phyloP scores from a whole-genome alignment of 2,113 vertebrate species.

The Mungos mungo region DNA sequence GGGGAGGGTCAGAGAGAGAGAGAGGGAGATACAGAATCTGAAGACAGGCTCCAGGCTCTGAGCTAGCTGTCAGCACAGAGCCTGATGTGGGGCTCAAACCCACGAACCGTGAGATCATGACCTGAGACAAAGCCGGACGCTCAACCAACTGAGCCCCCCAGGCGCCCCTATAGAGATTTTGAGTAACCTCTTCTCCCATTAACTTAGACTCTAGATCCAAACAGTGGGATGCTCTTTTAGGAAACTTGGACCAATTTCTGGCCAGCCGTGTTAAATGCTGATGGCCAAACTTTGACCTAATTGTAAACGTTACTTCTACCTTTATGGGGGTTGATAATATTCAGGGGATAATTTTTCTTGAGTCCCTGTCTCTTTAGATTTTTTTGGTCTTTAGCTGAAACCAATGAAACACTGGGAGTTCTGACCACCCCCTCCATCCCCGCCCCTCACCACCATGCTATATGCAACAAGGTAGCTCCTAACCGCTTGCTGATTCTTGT shows the following conservation, averaged over 20 bases:
- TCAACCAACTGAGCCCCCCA: too few relatives aligned
- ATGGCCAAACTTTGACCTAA: not conserved
- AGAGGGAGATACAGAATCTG: too few relatives aligned
- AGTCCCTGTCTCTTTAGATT: not conserved
- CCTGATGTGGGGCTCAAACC: too few relatives aligned
- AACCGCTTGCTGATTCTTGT: not conserved
- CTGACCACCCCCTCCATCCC: not conserved
- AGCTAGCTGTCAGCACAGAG: too few relatives aligned
- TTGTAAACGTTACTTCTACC: not conserved
- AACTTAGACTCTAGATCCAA: slow-evolving; percentile 7
- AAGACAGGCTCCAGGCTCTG: too few relatives aligned
- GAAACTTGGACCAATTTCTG: not conserved
- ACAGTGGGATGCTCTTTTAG: not conserved
- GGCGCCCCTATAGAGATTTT: not conserved
- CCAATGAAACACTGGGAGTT: not conserved
- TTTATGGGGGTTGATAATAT: not conserved
- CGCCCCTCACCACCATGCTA: not conserved
- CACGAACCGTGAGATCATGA: too few relatives aligned
- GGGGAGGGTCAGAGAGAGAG: too few relatives aligned
- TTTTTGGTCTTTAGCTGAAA: not conserved
- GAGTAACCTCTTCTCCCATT: not conserved
- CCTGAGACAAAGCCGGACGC: too few relatives aligned
- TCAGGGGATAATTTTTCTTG: not conserved
- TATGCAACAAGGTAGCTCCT: not conserved
- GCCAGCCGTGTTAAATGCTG: not conserved